These are phyloP conservation scores for Dolichoris vasculosae DNA, from an alignment of 1,140 invertebrate species.

Conservation along the genomic window DNA sequence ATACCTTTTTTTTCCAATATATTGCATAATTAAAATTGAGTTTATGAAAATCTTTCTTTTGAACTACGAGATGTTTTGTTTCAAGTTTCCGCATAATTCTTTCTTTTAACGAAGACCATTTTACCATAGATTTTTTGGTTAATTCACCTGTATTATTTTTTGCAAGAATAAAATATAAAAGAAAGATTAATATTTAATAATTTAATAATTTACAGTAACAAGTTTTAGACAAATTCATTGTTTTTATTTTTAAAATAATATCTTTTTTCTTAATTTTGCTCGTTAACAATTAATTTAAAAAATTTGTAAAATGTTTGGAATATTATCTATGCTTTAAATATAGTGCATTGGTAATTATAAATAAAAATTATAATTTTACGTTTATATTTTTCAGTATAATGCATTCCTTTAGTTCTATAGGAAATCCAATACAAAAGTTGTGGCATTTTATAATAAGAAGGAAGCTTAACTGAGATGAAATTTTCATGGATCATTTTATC, in stretches of 20 bases:
- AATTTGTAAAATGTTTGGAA: no score
- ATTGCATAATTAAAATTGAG: constrained; percentile 23
- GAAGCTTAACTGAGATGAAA: constrained; percentile 63
- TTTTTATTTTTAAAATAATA: not conserved
- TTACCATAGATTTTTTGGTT: not conserved
- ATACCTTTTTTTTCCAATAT: constrained; percentile 46
- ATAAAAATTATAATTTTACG: no score
- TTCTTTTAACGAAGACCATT: not conserved
- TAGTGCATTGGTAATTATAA: no score
- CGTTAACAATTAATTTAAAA: not conserved
- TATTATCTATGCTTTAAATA: no score
- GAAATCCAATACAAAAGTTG: constrained; percentile 65
- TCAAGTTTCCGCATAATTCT: not conserved
- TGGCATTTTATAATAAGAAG: constrained; percentile 63
- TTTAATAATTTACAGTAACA: not conserved
- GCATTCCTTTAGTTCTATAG: constrained; percentile 60
- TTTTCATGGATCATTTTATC: constrained; percentile 63
- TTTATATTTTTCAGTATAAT: constrained; percentile 56
- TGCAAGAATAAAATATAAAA: not conserved
- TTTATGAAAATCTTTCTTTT: not conserved
- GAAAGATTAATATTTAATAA: not conserved
- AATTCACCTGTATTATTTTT: constrained; percentile 10
- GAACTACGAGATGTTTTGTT: not conserved
- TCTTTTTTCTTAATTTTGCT: no score
- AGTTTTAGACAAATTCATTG: not conserved